These are phyloP conservation scores for Premnoplex brunnescens DNA, from an alignment of 2,797 vertebrate genomes.

Conservation along the genomic window DNA sequence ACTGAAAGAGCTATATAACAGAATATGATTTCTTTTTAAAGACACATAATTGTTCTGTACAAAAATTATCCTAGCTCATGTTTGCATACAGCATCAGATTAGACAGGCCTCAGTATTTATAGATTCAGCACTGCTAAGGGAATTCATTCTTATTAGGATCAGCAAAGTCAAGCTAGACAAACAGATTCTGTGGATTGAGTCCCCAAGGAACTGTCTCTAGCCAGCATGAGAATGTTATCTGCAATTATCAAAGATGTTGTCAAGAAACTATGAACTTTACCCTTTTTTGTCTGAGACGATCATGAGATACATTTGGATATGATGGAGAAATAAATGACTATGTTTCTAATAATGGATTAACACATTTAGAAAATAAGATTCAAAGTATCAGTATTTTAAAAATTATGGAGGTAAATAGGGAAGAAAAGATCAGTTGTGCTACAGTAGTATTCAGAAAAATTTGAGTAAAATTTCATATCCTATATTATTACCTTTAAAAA, in stretches of 20 bases:
- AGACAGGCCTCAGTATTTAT: slow-evolving; percentile 23
- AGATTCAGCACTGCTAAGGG: slow-evolving; percentile 66
- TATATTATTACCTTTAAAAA: neutral
- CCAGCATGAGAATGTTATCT: slow-evolving; percentile 71
- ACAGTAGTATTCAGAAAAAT: neutral
- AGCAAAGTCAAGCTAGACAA: slow-evolving; percentile 72
- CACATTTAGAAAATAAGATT: neutral
- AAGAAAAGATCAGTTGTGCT: neutral
- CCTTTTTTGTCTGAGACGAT: slow-evolving; percentile 68
- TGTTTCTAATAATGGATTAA: neutral
- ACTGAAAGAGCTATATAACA: neutral
- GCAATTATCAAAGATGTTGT: slow-evolving; percentile 81
- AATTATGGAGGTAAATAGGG: neutral
- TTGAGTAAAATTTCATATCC: neutral
- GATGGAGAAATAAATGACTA: slow-evolving; percentile 77
- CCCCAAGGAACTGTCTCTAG: slow-evolving; percentile 59
- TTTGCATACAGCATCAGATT: neutral
- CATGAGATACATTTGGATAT: slow-evolving; percentile 73
- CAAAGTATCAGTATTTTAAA: neutral
- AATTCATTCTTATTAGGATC: slow-evolving; percentile 77
- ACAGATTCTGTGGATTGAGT: slow-evolving; percentile 65
- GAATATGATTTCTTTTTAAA: slow-evolving; percentile 22
- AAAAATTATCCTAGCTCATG: slow-evolving; percentile 2
- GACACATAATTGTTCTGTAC: neutral
- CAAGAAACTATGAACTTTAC: slow-evolving; percentile 78